Conservation (phyloP, 1,140 invertebrate genomes). For the Chironomus tepperi region DNA sequence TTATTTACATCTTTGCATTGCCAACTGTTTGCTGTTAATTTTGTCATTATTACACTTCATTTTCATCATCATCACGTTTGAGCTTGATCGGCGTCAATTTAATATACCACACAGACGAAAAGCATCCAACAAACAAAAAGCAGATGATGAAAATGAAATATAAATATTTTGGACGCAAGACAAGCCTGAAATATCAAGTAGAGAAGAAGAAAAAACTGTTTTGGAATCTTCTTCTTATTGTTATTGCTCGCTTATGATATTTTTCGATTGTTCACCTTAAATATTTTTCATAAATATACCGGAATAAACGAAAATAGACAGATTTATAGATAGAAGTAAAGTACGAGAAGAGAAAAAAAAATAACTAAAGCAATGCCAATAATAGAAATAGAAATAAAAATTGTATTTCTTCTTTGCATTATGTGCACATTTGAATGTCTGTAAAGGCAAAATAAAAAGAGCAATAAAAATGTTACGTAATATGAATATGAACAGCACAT, state of each 20-base stretch:
- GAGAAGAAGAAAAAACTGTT: background rate
- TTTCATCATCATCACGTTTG: background rate
- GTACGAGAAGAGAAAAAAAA: background rate
- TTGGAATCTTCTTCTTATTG: background rate
- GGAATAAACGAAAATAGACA: background rate
- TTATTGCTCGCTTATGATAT: background rate
- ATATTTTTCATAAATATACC: background rate
- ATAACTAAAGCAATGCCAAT: background rate
- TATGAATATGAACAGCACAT: background rate
- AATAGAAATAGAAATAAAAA: background rate
- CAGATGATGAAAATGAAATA: background rate
- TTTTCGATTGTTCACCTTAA: background rate
- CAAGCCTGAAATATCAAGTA: slow-evolving; percentile 10
- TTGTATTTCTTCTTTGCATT: slow-evolving; percentile 5
- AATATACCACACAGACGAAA: background rate
- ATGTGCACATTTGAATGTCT: slow-evolving; percentile 1
- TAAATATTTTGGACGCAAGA: background rate
- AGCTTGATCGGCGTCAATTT: background rate
- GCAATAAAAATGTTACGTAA: background rate
- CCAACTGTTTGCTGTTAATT: too few species aligned
- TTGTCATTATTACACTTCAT: background rate
- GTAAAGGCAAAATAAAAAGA: slow-evolving; percentile 10
- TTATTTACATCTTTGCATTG: too few species aligned
- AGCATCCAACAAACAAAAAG: background rate
- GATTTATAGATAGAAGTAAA: background rate